These are phyloP conservation scores for Sycobia sp. DNA, from an alignment of 1,140 invertebrate species.

Conservation along the genomic window DNA sequence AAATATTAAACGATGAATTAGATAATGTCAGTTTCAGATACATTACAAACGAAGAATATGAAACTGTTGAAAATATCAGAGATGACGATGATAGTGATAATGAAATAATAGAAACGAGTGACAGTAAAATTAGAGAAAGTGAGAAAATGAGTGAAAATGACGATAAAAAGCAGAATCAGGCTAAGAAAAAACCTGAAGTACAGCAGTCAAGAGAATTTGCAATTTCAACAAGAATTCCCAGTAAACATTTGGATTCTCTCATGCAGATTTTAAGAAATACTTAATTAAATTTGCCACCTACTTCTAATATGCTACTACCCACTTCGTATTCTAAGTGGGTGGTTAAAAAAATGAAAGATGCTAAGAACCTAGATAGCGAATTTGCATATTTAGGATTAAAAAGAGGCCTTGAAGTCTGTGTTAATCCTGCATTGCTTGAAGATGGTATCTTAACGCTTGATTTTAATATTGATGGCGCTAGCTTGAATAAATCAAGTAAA, in stretches of 20 bases:
- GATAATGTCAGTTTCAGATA: too few species aligned
- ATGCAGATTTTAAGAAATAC: background rate
- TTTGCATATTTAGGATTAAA: background rate
- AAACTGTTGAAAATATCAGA: too few species aligned
- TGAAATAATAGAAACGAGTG: too few species aligned
- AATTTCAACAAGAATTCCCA: background rate
- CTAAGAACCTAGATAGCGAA: background rate
- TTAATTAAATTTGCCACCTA: background rate
- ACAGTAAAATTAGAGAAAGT: too few species aligned
- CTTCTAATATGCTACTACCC: background rate
- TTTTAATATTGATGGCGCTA: background rate
- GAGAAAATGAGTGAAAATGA: too few species aligned
- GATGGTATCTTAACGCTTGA: background rate
- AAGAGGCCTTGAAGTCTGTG: background rate
- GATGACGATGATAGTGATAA: too few species aligned
- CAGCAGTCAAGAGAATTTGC: too few species aligned
- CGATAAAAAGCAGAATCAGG: too few species aligned
- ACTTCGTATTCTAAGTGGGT: too few species aligned
- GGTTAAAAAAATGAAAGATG: background rate
- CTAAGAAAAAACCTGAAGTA: too few species aligned
- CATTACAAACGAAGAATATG: too few species aligned
- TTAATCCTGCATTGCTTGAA: background rate
- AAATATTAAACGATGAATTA: too few species aligned
- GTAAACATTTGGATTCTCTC: background rate
- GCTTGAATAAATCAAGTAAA: background rate